Evolutionary conservation across 2,888 invertebrate genomes (phyloP), one percentile per base, ranked within the genome.

Genomic region (Yponomeuta plumbellus): DNA sequence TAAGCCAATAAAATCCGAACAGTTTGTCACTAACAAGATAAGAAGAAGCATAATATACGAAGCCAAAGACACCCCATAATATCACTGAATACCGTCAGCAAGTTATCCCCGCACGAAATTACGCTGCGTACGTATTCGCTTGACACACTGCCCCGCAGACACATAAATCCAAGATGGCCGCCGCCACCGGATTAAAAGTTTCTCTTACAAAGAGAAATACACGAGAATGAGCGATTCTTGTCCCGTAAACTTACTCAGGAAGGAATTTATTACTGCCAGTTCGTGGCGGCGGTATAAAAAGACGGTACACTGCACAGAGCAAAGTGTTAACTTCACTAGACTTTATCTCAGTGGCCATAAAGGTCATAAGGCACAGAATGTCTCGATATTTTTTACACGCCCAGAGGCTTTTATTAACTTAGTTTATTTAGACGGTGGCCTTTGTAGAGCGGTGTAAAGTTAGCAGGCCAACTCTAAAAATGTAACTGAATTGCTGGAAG

Each of bases 401-500:
- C 22, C 58, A n/a, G 22, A 58, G 58, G 58, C 22, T 58, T 58
- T 59, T 59, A 59, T 59, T 59, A 59, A 23, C 59, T 8, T 13
- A 23, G 59, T 59, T 59, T 23, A 59, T 59, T 59, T 59, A 59
- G 23, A 23, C 59, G 23, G 59, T 21, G 59, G 59, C 59, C 23
- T 59, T 59, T 59, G 59, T 11, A 59, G 22, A 59, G 22, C 13
- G 59, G 5, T 23, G 22, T 22, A 59, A 59, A 59, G 59, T 59
- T 0, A 59, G 22, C 59, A 23, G 22, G 59, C 21, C 23, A 59
- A 59, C 44, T 13, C 21, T 59, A 75, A 75, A 75, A 75, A 75
- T 75, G 72, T 75, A 74, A 71, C 74, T 72, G 77, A 75, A 74
- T 70, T 71, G 73, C 69, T 75, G 74, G 72, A 77, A 73, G 71